Conservation (phyloP, 2,797 vertebrate genomes). For the Heliangelus exortis region DNA sequence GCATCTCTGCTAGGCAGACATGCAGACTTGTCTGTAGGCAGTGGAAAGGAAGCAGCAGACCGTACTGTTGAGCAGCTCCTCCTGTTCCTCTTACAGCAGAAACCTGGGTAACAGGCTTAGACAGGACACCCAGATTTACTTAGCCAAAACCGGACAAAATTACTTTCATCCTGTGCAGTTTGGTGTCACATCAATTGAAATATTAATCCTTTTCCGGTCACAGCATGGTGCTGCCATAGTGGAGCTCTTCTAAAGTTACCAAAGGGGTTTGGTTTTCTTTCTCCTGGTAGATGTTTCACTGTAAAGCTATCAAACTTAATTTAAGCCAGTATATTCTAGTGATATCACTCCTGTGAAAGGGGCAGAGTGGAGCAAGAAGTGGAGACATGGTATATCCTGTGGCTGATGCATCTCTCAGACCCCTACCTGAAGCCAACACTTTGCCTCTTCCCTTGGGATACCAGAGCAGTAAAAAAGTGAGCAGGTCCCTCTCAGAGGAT, state of each 20-base stretch:
- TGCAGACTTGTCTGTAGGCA: not conserved
- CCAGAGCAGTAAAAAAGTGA: not conserved
- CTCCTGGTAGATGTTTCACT: not conserved
- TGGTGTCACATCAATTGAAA: not conserved
- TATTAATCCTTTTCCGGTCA: not conserved
- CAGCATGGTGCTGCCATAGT: not conserved
- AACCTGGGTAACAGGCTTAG: not conserved
- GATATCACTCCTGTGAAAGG: not conserved
- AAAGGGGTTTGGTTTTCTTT: not conserved
- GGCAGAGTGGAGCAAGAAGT: not conserved
- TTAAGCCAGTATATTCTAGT: not conserved
- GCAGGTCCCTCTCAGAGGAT: not conserved
- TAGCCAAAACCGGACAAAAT: not conserved
- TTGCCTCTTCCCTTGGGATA: not conserved
- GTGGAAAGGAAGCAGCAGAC: not conserved
- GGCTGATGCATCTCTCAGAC: not conserved
- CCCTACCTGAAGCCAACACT: not conserved
- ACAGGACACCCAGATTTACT: not conserved
- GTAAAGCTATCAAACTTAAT: not conserved
- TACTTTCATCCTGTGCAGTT: not conserved
- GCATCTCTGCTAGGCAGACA: not conserved
- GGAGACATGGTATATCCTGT: fast-evolving
- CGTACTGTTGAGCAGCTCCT: not conserved
- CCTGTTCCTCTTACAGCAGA: not conserved
- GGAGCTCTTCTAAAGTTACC: not conserved